A percentile compares a stretch with the other conserved stretches of the same genome.
Evolutionary conservation across 2,797 vertebrate species (phyloP).

Genomic region (Lacerta viridis): DNA sequence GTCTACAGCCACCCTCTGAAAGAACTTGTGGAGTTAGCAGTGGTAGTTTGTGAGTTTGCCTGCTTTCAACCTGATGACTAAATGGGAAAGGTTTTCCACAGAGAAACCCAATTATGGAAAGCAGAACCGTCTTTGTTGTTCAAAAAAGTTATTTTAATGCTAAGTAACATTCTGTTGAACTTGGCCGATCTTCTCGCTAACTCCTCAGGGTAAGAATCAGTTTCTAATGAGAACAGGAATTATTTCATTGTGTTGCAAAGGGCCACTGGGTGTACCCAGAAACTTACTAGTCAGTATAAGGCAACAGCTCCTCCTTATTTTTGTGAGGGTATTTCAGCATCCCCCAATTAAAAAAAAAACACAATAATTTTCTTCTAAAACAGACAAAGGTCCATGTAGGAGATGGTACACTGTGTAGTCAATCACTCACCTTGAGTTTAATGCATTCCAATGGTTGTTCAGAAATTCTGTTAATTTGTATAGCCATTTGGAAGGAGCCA

Average conservation of each 20-base stretch:
- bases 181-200: background rate
- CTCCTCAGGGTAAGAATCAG: background rate
- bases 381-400: background rate
- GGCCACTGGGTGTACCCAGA: background rate
- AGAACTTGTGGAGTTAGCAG: background rate
- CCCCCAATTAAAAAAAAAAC: background rate
- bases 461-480: background rate
- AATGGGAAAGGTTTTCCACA: background rate
- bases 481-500: background rate
- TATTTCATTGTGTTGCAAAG: background rate
- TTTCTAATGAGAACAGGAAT: background rate
- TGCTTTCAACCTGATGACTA: background rate
- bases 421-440: background rate
- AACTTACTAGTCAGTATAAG: background rate
- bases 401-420: background rate
- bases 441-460: background rate
- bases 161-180: background rate
- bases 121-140: background rate
- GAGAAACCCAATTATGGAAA: background rate
- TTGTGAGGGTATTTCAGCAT: background rate
- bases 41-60: background rate
- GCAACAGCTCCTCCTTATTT: conserved; percentile 44
- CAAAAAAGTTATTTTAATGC: background rate
- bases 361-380: background rate
- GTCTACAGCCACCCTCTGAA: conserved; percentile 34